Evolutionary conservation across 1,140 invertebrate genomes (phyloP), one percentile per base, ranked within the genome.

Genomic region (Mizuhopecten yessoensis): DNA sequence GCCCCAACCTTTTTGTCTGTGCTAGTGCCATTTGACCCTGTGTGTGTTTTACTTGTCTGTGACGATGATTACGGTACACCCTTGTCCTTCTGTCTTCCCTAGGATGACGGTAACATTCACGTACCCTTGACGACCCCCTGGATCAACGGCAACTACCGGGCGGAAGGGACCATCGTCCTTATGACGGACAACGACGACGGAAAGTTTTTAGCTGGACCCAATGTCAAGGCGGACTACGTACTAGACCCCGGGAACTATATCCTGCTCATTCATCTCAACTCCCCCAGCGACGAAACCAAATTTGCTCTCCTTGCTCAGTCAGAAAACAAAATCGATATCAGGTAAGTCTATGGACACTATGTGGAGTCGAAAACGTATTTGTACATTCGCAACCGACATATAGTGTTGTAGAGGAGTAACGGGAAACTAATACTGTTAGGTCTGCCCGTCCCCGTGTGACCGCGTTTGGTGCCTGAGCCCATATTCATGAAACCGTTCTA

Each of bases 111-210:
- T 13, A 29, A 29, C 11, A 17, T 75, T 29, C 1, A 75, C 5
- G 57, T 75, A 5, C 57, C 57, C 0, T 3, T 75, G 23, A 17
- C 2, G 5, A 29, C 9, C 23, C 57, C 23, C 23, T 75, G 57
- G 57, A 75, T 75, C 57, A 75, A 75, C n/a, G n/a, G 3, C 9
- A 75, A 75, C 11, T 75, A 75, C 23, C 23, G 57, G 11, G 57
- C n/a, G 57, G 20, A 23, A 17, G n/a, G 57, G 5, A n/a, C 29
- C 23, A 75, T 75, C n/a, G 57, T 75, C 5, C n/a, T 75, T 1
- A 75, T 75, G 57, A 75, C 57, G 11, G 57, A 75, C 57, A 75
- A 75, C 29, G 57, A 75, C 57, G 57, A 75, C 23, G 57, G 57
- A 0, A 75, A 75, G 57, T 75, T 75, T 13, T 5, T 29, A 29